Conservation (phyloP, 2,888 invertebrate genomes). For the Coelopa pilipes region DNA sequence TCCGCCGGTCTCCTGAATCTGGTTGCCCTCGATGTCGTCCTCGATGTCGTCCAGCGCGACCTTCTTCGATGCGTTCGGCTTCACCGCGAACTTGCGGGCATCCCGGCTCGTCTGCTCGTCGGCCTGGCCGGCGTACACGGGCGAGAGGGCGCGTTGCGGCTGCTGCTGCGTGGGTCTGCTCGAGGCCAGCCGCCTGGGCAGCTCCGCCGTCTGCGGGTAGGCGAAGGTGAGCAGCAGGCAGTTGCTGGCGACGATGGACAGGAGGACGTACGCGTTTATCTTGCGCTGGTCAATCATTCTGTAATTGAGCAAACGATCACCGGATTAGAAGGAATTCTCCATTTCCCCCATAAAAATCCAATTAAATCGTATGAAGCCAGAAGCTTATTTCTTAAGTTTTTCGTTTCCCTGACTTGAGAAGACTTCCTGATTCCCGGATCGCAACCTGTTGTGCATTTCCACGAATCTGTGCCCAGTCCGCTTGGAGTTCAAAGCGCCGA, state of each 20-base stretch:
- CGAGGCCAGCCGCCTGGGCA: conserved; percentile 53
- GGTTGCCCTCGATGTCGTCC: conserved; percentile 81
- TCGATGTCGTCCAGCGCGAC: conserved; percentile 84
- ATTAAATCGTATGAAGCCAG: too few relatives aligned
- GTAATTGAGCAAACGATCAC: conserved; percentile 39
- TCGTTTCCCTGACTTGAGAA: too few relatives aligned
- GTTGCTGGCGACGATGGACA: conserved; percentile 76
- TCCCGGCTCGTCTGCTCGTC: conserved; percentile 45
- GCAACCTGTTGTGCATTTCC: too few relatives aligned
- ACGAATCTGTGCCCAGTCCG: too few relatives aligned
- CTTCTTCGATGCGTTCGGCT: conserved; percentile 89
- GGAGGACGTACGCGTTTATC: conserved; percentile 75
- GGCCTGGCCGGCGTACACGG: conserved; percentile 54
- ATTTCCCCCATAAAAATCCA: too few relatives aligned
- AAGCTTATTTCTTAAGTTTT: too few relatives aligned
- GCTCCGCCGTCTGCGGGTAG: conserved; percentile 70
- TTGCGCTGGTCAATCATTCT: conserved; percentile 76
- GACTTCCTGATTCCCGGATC: too few relatives aligned
- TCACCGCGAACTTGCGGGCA: conserved; percentile 84
- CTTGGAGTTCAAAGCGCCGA: too few relatives aligned
- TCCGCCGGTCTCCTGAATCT: conserved; percentile 72
- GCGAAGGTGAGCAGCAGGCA: conserved; percentile 76
- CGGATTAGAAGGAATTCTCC: too few relatives aligned
- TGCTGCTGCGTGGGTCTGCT: conserved; percentile 32
- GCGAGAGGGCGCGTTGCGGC: conserved; percentile 51